These are phyloP conservation scores for Capromys pilorides DNA, from an alignment of 2,797 vertebrate species.

Conservation along the genomic window DNA sequence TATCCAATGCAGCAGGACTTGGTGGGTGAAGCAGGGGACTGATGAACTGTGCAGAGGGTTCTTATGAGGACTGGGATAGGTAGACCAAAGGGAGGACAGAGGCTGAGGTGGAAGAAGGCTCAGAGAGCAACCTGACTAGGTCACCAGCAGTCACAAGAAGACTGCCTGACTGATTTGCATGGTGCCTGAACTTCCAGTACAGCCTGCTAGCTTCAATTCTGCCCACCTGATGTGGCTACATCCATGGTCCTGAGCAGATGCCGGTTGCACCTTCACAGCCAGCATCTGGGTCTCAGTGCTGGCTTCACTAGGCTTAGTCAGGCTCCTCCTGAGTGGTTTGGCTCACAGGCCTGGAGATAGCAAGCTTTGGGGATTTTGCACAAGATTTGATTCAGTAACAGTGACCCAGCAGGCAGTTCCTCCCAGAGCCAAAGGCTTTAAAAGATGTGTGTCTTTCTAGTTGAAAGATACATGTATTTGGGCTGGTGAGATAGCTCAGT, in stretches of 20 bases:
- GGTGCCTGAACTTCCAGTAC: not conserved
- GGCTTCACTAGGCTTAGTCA: not conserved
- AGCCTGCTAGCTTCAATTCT: not conserved
- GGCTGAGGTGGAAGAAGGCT: not conserved
- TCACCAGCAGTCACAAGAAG: not conserved
- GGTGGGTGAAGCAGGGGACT: not conserved
- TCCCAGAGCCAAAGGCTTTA: not conserved
- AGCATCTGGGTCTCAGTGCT: not conserved
- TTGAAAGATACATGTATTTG: not conserved
- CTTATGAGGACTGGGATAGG: not conserved
- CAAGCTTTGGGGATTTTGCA: not conserved
- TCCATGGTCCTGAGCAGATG: not conserved
- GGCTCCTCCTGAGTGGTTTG: conserved; percentile 44
- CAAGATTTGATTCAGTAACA: conserved; percentile 33
- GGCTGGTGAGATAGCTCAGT: too few species aligned
- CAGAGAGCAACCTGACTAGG: too few species aligned
- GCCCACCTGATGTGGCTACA: not conserved
- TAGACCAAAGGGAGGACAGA: not conserved
- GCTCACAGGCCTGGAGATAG: not conserved
- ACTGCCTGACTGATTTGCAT: not conserved
- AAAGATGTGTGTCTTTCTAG: not conserved
- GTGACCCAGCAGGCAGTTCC: not conserved
- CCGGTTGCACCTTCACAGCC: conserved; percentile 33
- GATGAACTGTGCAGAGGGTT: not conserved
- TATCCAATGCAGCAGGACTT: not conserved